phyloP scores from a whole-genome alignment of 1,140 invertebrate genomes.

The Hermatobates lingyangjiaoensis region DNA sequence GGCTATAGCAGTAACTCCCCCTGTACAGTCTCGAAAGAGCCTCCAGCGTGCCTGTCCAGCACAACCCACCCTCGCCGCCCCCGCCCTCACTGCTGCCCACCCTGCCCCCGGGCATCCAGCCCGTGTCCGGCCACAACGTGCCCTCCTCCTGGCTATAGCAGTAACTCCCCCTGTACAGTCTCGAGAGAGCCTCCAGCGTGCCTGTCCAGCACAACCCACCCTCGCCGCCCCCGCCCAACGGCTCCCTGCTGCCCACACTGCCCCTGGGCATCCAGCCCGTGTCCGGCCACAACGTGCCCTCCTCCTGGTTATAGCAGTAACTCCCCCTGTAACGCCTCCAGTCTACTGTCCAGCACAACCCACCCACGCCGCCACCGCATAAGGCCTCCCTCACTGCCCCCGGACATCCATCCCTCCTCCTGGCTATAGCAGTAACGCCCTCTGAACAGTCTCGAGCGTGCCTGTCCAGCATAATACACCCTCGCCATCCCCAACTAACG shows the following conservation, averaged over 20 bases:
- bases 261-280: slow-evolving; percentile 40
- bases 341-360: too few relatives aligned
- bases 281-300: slow-evolving; percentile 36
- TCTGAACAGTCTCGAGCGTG: too few relatives aligned
- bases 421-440: too few relatives aligned
- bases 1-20: slow-evolving; percentile 27
- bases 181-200: slow-evolving; percentile 40
- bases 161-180: too few relatives aligned
- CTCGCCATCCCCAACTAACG: too few relatives aligned
- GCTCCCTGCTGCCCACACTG: slow-evolving; percentile 33
- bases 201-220: slow-evolving; percentile 12
- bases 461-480: too few relatives aligned
- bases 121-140: slow-evolving; percentile 37
- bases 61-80: slow-evolving; percentile 9
- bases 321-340: too few relatives aligned
- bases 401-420: too few relatives aligned
- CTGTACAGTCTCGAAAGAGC: slow-evolving; percentile 36
- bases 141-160: slow-evolving; percentile 39
- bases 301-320: slow-evolving; percentile 40
- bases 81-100: slow-evolving; percentile 31
- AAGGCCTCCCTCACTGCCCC: too few relatives aligned
- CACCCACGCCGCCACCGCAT: too few relatives aligned
- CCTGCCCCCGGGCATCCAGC: slow-evolving; percentile 38
- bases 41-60: slow-evolving; percentile 33
- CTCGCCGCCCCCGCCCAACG: background rate